Evolutionary conservation across 2,797 vertebrate genomes (phyloP).

Genomic region (Clamator glandarius): DNA sequence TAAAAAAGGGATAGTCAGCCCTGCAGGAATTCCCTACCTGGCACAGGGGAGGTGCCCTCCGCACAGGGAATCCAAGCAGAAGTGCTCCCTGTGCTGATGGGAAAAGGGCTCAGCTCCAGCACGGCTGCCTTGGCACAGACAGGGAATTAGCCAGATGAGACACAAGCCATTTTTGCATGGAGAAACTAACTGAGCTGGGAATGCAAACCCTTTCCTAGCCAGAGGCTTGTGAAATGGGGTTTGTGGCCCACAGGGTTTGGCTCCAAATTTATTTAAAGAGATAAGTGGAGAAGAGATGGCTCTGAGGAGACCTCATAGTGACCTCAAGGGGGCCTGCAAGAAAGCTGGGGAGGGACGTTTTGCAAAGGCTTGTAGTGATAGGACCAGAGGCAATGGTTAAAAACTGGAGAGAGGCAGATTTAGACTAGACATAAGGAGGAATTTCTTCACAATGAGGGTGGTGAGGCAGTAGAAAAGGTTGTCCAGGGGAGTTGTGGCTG

Average conservation of each 20-base stretch:
- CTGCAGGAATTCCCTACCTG: neutral
- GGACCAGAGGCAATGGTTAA: too few relatives aligned
- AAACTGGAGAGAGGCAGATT: too few relatives aligned
- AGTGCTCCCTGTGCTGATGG: neutral
- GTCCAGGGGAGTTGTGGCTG: too few relatives aligned
- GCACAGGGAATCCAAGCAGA: neutral
- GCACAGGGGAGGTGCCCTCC: rapidly evolving
- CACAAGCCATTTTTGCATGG: neutral
- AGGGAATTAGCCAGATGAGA: neutral
- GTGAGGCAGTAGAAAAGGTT: too few relatives aligned
- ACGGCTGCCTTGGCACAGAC: neutral
- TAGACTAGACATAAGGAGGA: too few relatives aligned
- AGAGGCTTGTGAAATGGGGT: neutral
- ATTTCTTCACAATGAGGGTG: too few relatives aligned
- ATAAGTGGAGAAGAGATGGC: too few relatives aligned
- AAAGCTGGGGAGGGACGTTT: too few relatives aligned
- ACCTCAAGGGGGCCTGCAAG: too few relatives aligned
- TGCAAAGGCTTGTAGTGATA: too few relatives aligned
- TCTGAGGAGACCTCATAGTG: too few relatives aligned
- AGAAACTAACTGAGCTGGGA: neutral
- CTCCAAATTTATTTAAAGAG: neutral
- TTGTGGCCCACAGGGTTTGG: neutral
- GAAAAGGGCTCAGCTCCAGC: neutral
- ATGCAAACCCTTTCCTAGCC: neutral
- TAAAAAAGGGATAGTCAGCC: neutral